Percentiles rank a stretch among this genome's conserved stretches.
Evolutionary conservation across 2,888 invertebrate genomes (phyloP).

Genomic region (Adela reaumurella): DNA sequence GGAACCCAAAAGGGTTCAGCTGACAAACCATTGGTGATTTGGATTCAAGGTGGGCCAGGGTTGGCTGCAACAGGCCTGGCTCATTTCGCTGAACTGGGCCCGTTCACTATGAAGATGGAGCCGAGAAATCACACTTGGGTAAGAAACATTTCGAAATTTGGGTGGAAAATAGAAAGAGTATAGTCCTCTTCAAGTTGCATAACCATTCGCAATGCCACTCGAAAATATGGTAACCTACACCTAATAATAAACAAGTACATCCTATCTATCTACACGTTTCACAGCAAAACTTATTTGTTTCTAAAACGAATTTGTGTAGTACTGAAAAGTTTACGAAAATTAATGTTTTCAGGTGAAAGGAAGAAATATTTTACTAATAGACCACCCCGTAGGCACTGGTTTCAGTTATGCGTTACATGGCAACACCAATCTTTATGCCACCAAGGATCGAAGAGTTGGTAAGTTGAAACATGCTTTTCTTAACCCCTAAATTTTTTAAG

Average conservation of each 20-base stretch:
- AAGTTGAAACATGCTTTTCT: no score
- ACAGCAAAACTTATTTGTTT: no score
- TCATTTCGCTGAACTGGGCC: slow-evolving; percentile 83
- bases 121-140: slow-evolving; percentile 77
- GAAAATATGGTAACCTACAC: no score
- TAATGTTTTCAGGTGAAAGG: slow-evolving; percentile 63
- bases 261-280: no score
- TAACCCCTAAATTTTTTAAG: no score
- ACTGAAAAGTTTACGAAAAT: no score
- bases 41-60: slow-evolving; percentile 89
- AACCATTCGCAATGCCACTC: no score
- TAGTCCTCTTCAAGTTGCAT: no score
- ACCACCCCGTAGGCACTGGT: slow-evolving; percentile 87
- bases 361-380: slow-evolving; percentile 80
- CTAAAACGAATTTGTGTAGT: no score
- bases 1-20: slow-evolving; percentile 53
- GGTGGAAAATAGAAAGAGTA: no score
- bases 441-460: slow-evolving; percentile 37
- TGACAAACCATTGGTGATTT: slow-evolving; percentile 70
- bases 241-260: no score
- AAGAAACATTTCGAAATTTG: no score
- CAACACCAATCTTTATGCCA: slow-evolving; percentile 7
- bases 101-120: slow-evolving; percentile 61
- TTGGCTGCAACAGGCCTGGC: slow-evolving; percentile 81
- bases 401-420: slow-evolving; percentile 69